Conservation (phyloP, 2,888 invertebrate species). For the Sminthurinus aureus region DNA sequence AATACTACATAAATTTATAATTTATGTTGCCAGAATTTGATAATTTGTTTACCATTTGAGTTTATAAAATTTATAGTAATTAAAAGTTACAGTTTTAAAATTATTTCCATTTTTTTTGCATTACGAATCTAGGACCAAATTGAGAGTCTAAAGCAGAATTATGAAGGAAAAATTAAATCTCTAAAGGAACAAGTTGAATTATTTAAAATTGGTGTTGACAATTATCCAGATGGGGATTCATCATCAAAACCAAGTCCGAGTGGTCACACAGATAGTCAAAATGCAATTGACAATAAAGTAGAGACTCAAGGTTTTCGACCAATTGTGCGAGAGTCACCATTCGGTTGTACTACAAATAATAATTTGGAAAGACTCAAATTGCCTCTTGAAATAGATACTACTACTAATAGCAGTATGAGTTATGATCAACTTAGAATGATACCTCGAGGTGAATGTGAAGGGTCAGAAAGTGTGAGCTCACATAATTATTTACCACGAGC, state of each 20-base stretch:
- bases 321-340: constrained; percentile 35
- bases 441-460: constrained; percentile 59
- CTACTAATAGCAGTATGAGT: constrained; percentile 34
- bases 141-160: constrained; percentile 46
- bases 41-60: background rate
- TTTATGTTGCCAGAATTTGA: constrained; percentile 2
- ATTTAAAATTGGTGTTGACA: constrained; percentile 26
- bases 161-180: constrained; percentile 47
- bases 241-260: constrained; percentile 32
- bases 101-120: background rate
- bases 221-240: background rate
- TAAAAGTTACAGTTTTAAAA: background rate
- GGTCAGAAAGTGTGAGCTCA: constrained; percentile 56
- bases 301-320: constrained; percentile 22
- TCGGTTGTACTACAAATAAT: constrained; percentile 26
- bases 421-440: constrained; percentile 57
- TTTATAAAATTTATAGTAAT: background rate
- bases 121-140: constrained; percentile 47
- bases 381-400: constrained; percentile 53
- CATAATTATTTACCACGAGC: constrained; percentile 48
- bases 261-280: too few species aligned
- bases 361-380: constrained; percentile 38
- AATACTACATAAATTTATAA: background rate
- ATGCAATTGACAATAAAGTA: constrained; percentile 6
- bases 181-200: constrained; percentile 52